Evolutionary conservation across 1,140 invertebrate genomes (phyloP), one percentile per base, ranked within the genome.

Genomic region (Plectrocnemia conspersa): DNA sequence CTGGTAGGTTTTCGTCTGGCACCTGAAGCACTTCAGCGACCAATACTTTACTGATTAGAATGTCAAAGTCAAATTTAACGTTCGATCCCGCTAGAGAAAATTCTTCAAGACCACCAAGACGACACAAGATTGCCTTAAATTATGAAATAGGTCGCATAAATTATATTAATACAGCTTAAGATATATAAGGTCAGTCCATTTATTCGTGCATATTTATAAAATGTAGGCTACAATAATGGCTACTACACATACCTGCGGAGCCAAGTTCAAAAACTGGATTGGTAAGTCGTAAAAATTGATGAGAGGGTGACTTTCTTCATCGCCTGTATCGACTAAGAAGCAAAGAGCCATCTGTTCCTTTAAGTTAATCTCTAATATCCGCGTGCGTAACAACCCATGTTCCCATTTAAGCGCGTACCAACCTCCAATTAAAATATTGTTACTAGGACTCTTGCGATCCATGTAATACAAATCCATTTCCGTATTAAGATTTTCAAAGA

Each of bases 301-400:
- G 3, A 68, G 60, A n/a, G 65, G 56, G 3, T 82, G 73, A 0
- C 61, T 50, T 15, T 79, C 76, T 46, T 77, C 77, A 54, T 82
- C 80, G 1, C 84, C 83, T 41, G 74, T 76, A 59, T 86, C 84
- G 2, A 84, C 79, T 9, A 83, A 77, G 32, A 81, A 81, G 41
- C 82, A 78, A 1, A 70, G 67, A 7, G 77, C 77, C 7, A 66
- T 62, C 16, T 73, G 66, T 2, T 68, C 66, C 1, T 71, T 45
- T 0, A 50, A 24, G 36, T 71, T 58, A 7, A 77, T 66, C 18
- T 77, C 74, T 35, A 79, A 58, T 5, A 81, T 77, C 44, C 78
- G 73, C 0, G 82, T 80, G 42, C 84, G 70, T 48, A 79, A 77
- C 79, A 80, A 84, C 1, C 65, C 71, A 1, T 79, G 75, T 0